Evolutionary conservation across 2,113 vertebrate genomes (phyloP).

Genomic region (Balaeniceps rex): DNA sequence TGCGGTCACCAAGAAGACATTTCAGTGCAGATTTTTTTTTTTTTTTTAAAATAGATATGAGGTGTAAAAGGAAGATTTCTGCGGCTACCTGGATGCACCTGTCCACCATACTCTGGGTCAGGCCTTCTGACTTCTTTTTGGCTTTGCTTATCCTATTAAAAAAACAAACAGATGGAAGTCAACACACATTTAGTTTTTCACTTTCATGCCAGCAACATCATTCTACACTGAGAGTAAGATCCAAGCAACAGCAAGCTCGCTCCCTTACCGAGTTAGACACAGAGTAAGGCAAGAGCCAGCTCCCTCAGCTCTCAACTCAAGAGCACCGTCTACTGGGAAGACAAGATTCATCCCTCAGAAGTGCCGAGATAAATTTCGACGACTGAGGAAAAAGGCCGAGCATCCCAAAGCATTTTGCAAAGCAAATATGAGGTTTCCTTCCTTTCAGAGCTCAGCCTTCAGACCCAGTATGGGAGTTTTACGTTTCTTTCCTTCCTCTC

Average conservation of each 20-base stretch:
- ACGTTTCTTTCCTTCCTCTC: background rate
- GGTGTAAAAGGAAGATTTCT: background rate
- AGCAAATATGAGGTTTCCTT: accelerated
- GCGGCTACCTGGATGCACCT: slow-evolving; percentile 91
- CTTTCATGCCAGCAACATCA: accelerated
- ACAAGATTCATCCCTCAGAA: background rate
- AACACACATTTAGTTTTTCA: background rate
- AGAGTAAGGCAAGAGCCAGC: background rate
- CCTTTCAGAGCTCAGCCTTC: background rate
- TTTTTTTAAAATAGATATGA: background rate
- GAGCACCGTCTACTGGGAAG: background rate
- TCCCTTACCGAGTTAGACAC: background rate
- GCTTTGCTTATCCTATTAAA: slow-evolving; percentile 87
- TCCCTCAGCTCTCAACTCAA: background rate
- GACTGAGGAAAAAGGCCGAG: background rate
- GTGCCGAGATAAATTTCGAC: accelerated
- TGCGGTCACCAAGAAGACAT: accelerated
- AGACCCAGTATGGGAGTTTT: accelerated
- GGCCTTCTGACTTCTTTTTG: slow-evolving; percentile 92
- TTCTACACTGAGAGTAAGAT: background rate
- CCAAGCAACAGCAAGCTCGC: background rate
- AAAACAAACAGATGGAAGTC: background rate
- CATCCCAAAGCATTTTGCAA: background rate
- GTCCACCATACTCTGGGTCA: slow-evolving; percentile 98
- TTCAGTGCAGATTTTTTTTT: background rate